These are phyloP conservation scores for Podarcis raffonei DNA, from an alignment of 2,113 vertebrate species.

Conservation along the genomic window DNA sequence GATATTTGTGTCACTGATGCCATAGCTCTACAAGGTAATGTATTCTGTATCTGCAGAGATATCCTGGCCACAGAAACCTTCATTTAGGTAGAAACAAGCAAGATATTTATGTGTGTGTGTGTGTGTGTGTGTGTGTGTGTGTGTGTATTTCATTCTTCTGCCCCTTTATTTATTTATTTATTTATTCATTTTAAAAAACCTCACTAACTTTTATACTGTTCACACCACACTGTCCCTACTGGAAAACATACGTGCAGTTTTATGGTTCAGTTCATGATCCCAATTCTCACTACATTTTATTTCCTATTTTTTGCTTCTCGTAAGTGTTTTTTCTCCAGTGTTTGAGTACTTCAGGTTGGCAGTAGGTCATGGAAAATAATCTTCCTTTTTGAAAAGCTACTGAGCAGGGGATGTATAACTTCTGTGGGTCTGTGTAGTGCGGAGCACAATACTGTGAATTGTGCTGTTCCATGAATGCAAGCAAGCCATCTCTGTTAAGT, in stretches of 20 bases:
- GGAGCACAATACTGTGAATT: background rate
- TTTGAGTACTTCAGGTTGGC: background rate
- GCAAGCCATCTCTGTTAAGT: background rate
- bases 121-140: too few species aligned
- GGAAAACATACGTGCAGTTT: background rate
- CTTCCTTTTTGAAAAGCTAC: background rate
- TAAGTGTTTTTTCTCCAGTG: slow-evolving; percentile 7
- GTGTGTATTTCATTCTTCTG: too few species aligned
- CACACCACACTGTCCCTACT: background rate
- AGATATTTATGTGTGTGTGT: too few species aligned
- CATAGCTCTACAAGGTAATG: background rate
- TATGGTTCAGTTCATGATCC: background rate
- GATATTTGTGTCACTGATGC: background rate
- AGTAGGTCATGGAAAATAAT: background rate
- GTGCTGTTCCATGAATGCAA: background rate
- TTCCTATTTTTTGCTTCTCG: background rate
- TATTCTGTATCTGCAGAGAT: background rate
- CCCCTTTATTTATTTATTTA: too few species aligned
- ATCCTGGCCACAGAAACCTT: background rate
- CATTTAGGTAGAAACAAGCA: background rate
- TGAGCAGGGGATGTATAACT: background rate
- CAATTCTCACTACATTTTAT: background rate
- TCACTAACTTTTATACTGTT: background rate
- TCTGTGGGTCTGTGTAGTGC: background rate
- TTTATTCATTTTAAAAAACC: background rate